Conservation (phyloP, 2,113 vertebrate genomes). For the Mobula birostris region DNA sequence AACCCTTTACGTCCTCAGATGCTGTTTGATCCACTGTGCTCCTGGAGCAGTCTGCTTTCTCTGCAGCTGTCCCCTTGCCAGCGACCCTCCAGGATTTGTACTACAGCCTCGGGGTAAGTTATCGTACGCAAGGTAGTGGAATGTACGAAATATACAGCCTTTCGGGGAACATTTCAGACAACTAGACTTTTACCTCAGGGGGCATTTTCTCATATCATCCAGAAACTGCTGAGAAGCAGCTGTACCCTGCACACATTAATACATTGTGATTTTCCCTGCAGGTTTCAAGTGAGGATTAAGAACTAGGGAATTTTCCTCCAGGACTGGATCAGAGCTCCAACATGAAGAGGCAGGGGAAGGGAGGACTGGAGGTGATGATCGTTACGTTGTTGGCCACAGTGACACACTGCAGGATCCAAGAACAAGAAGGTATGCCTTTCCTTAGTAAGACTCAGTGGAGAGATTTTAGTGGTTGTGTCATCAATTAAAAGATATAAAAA, state of each 20-base stretch:
- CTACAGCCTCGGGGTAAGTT: not conserved
- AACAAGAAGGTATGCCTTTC: constrained; percentile 20
- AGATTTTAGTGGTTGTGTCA: not conserved
- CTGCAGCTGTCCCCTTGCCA: not conserved
- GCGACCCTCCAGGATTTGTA: not conserved
- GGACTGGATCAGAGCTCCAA: not conserved
- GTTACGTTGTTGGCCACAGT: not conserved
- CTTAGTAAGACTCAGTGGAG: not conserved
- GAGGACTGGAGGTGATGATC: not conserved
- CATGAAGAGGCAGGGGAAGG: not conserved
- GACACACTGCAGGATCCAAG: not conserved
- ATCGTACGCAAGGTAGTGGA: not conserved
- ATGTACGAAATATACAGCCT: not conserved
- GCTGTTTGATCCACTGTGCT: no score
- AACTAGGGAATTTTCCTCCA: not conserved
- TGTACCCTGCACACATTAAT: not conserved
- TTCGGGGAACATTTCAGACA: not conserved
- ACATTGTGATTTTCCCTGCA: not conserved
- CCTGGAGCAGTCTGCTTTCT: no score
- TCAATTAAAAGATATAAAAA: no score
- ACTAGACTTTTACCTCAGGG: not conserved
- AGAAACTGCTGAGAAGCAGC: not conserved
- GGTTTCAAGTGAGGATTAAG: not conserved
- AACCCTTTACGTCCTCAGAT: no score
- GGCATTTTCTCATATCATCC: not conserved